These are phyloP conservation scores for Lithophane socia DNA, from an alignment of 2,888 invertebrate species.

Conservation along the genomic window DNA sequence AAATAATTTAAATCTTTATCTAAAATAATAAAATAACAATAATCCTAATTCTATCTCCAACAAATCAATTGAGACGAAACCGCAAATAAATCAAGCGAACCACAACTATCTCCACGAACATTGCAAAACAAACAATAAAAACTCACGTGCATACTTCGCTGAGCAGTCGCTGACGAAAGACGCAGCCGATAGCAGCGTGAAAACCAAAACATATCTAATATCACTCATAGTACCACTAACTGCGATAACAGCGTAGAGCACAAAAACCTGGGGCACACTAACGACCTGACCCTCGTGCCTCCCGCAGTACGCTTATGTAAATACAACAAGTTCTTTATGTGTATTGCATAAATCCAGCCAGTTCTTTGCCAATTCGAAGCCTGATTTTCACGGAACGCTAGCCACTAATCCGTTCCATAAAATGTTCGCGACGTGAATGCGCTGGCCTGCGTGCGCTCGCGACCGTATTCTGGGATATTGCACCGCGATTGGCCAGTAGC, in stretches of 20 bases:
- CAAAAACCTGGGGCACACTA: conserved; percentile 75
- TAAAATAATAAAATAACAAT: background rate
- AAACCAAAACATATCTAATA: conserved; percentile 78
- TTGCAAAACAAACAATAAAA: conserved; percentile 55
- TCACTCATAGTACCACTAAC: conserved; percentile 81
- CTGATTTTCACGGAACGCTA: conserved; percentile 87
- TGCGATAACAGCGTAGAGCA: conserved; percentile 60
- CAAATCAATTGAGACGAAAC: conserved; percentile 9
- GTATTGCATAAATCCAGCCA: conserved; percentile 86
- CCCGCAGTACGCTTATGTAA: conserved; percentile 80
- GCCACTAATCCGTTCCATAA: conserved; percentile 82
- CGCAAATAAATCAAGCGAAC: conserved; percentile 27
- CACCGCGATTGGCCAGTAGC: conserved; percentile 62
- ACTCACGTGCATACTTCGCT: conserved; percentile 86
- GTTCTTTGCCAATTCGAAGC: conserved; percentile 84
- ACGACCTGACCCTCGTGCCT: conserved; percentile 78
- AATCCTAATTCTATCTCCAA: background rate
- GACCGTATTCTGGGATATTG: conserved; percentile 74
- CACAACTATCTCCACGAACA: conserved; percentile 21
- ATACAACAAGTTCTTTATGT: conserved; percentile 86
- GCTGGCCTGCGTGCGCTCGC: conserved; percentile 67
- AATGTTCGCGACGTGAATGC: conserved; percentile 73
- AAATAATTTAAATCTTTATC: background rate
- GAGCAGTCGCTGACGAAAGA: conserved; percentile 75
- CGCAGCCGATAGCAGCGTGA: conserved; percentile 74